phyloP scores from a whole-genome alignment of 2,888 invertebrate species.

The Gerris lacustris region DNA sequence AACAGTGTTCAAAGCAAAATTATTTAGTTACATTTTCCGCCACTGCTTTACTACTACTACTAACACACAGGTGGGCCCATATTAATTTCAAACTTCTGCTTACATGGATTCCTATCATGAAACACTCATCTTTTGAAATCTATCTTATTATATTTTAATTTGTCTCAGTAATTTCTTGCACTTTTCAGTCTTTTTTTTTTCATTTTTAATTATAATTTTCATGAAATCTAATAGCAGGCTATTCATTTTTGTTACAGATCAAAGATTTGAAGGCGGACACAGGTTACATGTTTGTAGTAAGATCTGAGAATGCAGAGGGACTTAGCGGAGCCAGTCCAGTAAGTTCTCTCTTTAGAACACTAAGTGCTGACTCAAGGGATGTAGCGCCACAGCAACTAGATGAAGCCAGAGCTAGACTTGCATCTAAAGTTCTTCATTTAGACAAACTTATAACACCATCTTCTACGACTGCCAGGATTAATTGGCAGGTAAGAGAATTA shows the following conservation, averaged over 20 bases:
- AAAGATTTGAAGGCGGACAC: slow-evolving; percentile 62
- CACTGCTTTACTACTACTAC: too few species aligned
- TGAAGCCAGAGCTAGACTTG: slow-evolving; percentile 60
- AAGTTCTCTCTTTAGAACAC: slow-evolving; percentile 56
- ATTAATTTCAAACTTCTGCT: too few species aligned
- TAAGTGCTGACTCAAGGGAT: slow-evolving; percentile 44
- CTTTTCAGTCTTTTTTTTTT: too few species aligned
- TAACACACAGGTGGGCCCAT: too few species aligned
- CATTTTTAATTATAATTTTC: too few species aligned
- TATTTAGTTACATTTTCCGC: too few species aligned
- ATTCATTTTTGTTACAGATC: slow-evolving; percentile 37
- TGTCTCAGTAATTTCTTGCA: too few species aligned
- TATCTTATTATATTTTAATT: too few species aligned
- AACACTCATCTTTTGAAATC: too few species aligned
- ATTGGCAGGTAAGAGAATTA: slow-evolving; percentile 56
- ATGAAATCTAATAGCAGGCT: too few species aligned
- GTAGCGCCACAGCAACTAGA: slow-evolving; percentile 63
- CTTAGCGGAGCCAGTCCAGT: slow-evolving; percentile 65
- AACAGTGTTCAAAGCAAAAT: too few species aligned
- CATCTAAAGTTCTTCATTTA: slow-evolving; percentile 65
- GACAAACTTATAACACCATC: slow-evolving; percentile 51
- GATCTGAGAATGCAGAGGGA: slow-evolving; percentile 74
- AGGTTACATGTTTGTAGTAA: slow-evolving; percentile 70
- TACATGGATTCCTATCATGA: too few species aligned
- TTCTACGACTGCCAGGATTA: slow-evolving; percentile 61